phyloP scores from a whole-genome alignment of 2,797 vertebrate species.

The Artibeus jamaicensis region DNA sequence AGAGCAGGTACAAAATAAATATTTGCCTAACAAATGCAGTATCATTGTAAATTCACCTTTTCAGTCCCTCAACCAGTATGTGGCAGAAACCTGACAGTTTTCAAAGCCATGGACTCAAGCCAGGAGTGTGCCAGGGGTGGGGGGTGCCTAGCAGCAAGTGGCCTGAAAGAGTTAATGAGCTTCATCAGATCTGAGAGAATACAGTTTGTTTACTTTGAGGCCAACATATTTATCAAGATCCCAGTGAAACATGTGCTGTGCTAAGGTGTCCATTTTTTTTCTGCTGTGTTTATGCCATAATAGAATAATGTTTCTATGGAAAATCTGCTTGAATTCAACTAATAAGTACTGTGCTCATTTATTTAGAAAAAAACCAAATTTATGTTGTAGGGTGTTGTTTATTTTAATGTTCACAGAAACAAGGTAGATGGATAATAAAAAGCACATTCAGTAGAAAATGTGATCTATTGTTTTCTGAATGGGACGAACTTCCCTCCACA shows the following conservation, averaged over 20 bases:
- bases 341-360: conserved; percentile 65
- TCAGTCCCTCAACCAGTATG: not conserved
- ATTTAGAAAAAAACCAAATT: conserved; percentile 66
- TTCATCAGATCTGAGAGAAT: not conserved
- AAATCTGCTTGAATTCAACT: conserved; percentile 55
- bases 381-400: conserved; percentile 27
- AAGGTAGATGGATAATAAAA: conserved; percentile 46
- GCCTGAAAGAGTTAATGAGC: conserved; percentile 33
- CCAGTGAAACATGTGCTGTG: not conserved
- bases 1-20: not conserved
- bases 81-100: conserved; percentile 10
- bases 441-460: conserved; percentile 32
- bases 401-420: not conserved
- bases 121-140: not conserved
- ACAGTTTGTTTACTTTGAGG: conserved; percentile 15
- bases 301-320: conserved; percentile 61
- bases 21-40: not conserved
- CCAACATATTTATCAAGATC: not conserved
- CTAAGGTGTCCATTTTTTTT: not conserved
- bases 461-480: not conserved
- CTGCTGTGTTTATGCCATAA: conserved; percentile 63
- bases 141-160: not conserved
- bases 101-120: not conserved
- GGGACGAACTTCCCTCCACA: not conserved
- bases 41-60: conserved; percentile 1